phyloP scores from a whole-genome alignment of 2,888 invertebrate species.

The Crossocerus cetratus region DNA sequence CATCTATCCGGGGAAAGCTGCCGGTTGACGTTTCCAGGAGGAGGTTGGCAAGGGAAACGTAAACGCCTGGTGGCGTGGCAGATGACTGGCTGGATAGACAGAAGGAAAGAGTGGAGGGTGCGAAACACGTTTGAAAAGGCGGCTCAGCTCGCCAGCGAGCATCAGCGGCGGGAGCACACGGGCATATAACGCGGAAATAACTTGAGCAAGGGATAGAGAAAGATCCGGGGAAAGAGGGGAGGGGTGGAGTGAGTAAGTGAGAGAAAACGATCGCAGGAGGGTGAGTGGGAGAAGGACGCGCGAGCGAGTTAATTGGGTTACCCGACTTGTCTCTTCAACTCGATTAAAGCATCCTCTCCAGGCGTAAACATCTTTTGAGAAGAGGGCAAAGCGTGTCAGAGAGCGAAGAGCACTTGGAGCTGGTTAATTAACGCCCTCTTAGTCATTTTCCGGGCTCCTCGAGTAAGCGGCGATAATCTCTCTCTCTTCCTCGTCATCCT shows the following conservation, averaged over 20 bases:
- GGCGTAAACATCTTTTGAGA: constrained; percentile 70
- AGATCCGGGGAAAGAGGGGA: neutral
- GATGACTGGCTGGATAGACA: neutral
- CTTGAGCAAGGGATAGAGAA: neutral
- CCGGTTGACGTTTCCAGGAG: too few relatives aligned
- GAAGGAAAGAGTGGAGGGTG: neutral
- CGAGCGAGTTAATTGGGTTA: constrained; percentile 66
- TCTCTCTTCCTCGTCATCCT: constrained; percentile 24
- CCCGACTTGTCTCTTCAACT: constrained; percentile 69
- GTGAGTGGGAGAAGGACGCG: constrained; percentile 40
- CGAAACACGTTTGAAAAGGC: neutral
- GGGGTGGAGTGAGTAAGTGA: constrained; percentile 2
- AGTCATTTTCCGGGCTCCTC: constrained; percentile 59
- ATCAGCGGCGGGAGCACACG: too few relatives aligned
- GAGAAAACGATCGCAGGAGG: neutral
- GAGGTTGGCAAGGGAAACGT: too few relatives aligned
- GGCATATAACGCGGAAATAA: too few relatives aligned
- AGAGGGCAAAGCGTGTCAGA: constrained; percentile 58
- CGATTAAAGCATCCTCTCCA: constrained; percentile 66
- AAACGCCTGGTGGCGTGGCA: too few relatives aligned
- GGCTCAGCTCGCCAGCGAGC: too few relatives aligned
- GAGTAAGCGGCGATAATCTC: constrained; percentile 57
- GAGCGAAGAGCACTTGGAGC: constrained; percentile 61
- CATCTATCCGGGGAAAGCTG: too few relatives aligned
- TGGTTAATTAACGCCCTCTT: constrained; percentile 65